These are phyloP conservation scores for Cnemophilus loriae DNA, from an alignment of 2,113 vertebrate genomes.

Conservation along the genomic window DNA sequence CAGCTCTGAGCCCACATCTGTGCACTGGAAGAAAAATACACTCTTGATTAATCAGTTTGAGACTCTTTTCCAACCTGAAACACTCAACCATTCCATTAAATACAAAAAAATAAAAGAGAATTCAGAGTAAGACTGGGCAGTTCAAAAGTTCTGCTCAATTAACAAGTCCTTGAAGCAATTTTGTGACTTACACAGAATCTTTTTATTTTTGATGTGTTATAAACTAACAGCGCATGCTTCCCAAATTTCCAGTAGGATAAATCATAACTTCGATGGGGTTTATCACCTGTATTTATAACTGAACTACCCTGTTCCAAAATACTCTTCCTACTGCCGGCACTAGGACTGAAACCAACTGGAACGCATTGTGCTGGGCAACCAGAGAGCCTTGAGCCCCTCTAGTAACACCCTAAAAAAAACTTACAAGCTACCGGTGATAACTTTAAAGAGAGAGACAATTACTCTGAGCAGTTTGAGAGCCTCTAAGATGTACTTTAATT, in stretches of 20 bases:
- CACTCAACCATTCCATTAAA: not conserved
- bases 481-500: not conserved
- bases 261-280: not conserved
- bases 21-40: rapidly evolving
- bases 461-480: not conserved
- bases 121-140: rapidly evolving
- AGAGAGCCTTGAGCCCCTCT: not conserved
- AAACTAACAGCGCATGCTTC: not conserved
- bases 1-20: not conserved
- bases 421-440: not conserved
- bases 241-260: not conserved
- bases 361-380: rapidly evolving
- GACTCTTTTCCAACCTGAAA: not conserved
- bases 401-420: not conserved
- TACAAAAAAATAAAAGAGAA: not conserved
- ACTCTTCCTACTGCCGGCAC: not conserved
- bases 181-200: rapidly evolving
- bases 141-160: not conserved
- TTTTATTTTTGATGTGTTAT: not conserved
- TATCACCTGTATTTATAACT: not conserved
- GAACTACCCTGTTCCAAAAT: not conserved
- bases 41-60: not conserved
- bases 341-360: not conserved
- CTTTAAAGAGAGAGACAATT: not conserved
- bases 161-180: not conserved